phyloP scores from a whole-genome alignment of 2,888 invertebrate genomes.

The Steinernema scapterisci region DNA sequence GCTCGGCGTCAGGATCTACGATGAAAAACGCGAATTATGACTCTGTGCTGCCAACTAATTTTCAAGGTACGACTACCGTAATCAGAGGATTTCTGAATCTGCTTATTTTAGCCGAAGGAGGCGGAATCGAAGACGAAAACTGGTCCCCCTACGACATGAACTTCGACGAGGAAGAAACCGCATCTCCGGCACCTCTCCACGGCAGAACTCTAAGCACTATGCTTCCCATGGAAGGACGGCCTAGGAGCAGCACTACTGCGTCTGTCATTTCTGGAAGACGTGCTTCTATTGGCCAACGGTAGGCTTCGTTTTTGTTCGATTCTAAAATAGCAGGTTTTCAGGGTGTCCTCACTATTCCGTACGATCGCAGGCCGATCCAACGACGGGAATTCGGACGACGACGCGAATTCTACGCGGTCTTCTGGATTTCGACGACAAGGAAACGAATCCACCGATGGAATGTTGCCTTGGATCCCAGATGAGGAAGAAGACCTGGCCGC shows the following conservation, averaged over 20 bases:
- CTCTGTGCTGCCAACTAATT: neutral
- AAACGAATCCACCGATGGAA: neutral
- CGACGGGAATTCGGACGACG: neutral
- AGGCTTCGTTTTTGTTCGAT: neutral
- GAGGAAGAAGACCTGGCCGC: neutral
- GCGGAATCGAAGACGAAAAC: neutral
- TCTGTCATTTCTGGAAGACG: neutral
- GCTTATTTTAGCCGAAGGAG: neutral
- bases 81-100: no score
- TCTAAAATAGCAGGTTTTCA: neutral
- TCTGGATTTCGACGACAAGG: neutral
- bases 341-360: neutral
- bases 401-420: neutral
- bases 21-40: neutral
- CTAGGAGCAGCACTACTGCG: neutral
- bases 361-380: neutral
- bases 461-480: neutral
- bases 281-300: conserved; percentile 1
- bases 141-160: conserved; percentile 8
- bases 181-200: neutral
- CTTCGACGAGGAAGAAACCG: neutral
- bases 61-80: no score
- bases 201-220: neutral
- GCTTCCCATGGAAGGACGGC: neutral
- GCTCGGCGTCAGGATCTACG: conserved; percentile 4